Evolutionary conservation across 2,888 invertebrate species (phyloP), one percentile per base, ranked within the genome.

Genomic region (Fissipunctia ypsillon): DNA sequence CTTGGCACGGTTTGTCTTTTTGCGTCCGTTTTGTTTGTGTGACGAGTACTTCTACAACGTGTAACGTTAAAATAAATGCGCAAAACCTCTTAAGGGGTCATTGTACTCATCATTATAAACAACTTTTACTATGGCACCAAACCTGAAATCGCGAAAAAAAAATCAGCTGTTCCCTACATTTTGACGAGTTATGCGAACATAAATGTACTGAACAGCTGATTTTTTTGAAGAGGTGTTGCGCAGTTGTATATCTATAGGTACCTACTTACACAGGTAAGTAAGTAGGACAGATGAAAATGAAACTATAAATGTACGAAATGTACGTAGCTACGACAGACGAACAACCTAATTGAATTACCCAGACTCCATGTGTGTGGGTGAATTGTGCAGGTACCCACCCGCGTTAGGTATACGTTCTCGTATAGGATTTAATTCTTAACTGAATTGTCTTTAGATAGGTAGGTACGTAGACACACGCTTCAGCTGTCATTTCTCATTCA

Each of bases 1-100:
- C 87, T 88, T 83, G 87, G 87, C 81, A 59, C 66, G 78, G 80
- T 83, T 88, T 90, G 94, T 93, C 94, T 94, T 95, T 94, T 94
- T 92, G 87, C 91, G 91, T 91, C 81, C 80, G 88, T 80, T 88
- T 93, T 91, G 86, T 89, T 88, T 88, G 88, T 88, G 85, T n/a
- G n/a, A n/a, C n/a, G n/a, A n/a, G n/a, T n/a, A n/a, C n/a, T n/a
- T n/a, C n/a, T n/a, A n/a, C n/a, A n/a, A n/a, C n/a, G n/a, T n/a
- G n/a, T n/a, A n/a, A n/a, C n/a, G n/a, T n/a, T n/a, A n/a, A n/a
- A n/a, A n/a, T n/a, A n/a, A n/a, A n/a, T n/a, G n/a, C n/a, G n/a
- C n/a, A n/a, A n/a, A n/a, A n/a, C n/a, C n/a, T n/a, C n/a, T n/a
- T n/a, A n/a, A n/a, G n/a, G n/a, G n/a, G n/a, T n/a, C n/a, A n/a